Conservation (phyloP, 2,113 vertebrate species). For the Cheirogaleus medius region DNA sequence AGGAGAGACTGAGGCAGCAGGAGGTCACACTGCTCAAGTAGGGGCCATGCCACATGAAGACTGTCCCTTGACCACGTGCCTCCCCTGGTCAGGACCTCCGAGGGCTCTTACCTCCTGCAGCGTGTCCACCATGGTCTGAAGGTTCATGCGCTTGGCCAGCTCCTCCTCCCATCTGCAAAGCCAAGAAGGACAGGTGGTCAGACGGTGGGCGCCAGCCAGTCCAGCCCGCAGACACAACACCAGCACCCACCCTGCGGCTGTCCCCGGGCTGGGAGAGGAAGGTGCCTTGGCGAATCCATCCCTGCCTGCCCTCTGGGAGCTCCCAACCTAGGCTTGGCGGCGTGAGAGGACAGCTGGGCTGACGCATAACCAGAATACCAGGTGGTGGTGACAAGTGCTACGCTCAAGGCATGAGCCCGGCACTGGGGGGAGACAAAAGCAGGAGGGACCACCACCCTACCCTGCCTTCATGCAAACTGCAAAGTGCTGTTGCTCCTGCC, state of each 20-base stretch:
- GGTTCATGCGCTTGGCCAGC: conserved; percentile 89
- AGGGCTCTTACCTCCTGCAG: conserved; percentile 90
- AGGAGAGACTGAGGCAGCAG: neutral
- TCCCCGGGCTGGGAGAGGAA: neutral
- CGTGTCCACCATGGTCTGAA: conserved; percentile 93
- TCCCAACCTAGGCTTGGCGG: neutral
- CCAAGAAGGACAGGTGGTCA: conserved; percentile 68
- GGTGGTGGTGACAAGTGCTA: neutral
- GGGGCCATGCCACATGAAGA: neutral
- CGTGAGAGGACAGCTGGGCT: neutral
- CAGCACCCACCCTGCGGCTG: neutral
- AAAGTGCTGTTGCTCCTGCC: neutral
- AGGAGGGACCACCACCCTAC: accelerated
- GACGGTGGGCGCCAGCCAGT: neutral
- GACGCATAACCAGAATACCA: neutral
- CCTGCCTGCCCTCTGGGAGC: neutral
- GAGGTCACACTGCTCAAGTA: neutral
- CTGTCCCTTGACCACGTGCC: accelerated
- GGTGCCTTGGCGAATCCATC: neutral
- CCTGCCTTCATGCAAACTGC: neutral
- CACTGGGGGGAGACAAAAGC: accelerated
- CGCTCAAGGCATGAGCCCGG: accelerated
- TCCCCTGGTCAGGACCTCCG: accelerated
- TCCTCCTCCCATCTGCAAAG: conserved; percentile 97
- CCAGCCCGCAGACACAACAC: neutral